Evolutionary conservation across 2,113 vertebrate species (phyloP).

Genomic region (Rhinoderma darwinii): DNA sequence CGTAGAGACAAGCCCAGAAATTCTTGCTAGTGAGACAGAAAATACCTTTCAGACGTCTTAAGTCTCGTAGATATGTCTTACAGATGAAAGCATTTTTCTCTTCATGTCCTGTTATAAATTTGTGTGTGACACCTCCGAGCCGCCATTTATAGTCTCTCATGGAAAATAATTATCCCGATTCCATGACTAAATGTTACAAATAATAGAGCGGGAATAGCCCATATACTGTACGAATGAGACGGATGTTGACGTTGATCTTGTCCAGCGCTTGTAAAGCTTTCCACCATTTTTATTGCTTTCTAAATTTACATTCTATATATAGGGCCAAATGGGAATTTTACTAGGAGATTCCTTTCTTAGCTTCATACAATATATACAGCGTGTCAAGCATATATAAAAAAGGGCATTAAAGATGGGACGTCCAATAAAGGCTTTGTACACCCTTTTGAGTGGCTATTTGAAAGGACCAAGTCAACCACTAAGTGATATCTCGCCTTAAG

Average conservation of each 20-base stretch:
- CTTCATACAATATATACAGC: background rate
- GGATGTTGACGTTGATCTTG: background rate
- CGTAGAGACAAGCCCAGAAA: background rate
- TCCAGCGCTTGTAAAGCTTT: conserved; percentile 17
- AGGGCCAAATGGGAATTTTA: background rate
- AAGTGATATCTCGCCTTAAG: too few species aligned
- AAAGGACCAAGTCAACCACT: background rate
- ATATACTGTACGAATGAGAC: background rate
- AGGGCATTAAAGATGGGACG: background rate
- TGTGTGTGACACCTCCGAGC: background rate
- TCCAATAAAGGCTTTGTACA: background rate
- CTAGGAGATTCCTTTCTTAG: background rate
- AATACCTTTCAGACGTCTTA: background rate
- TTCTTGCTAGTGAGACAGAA: background rate
- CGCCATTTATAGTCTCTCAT: conserved; percentile 9
- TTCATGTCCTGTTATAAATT: background rate
- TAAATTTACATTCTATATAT: background rate
- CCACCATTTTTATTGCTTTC: conserved; percentile 20
- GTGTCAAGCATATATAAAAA: background rate
- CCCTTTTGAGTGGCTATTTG: too few species aligned
- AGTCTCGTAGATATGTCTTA: background rate
- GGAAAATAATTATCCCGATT: background rate
- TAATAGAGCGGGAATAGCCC: background rate
- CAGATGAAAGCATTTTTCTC: conserved; percentile 29
- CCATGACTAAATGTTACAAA: background rate